These are phyloP conservation scores for Crocuta crocuta DNA, from an alignment of 2,113 vertebrate species.

Conservation along the genomic window DNA sequence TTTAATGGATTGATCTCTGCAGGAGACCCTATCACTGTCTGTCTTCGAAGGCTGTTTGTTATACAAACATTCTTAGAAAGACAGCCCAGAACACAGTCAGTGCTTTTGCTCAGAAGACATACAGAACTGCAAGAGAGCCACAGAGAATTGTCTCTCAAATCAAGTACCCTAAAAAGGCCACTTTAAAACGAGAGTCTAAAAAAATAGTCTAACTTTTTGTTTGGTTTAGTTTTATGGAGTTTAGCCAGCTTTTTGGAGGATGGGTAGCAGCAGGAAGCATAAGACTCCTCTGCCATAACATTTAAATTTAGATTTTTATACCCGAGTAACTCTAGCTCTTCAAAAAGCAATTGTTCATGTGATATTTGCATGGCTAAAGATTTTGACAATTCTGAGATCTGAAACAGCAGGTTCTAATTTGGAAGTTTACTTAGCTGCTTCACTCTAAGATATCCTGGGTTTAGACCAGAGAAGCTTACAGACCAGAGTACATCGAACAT, in stretches of 20 bases:
- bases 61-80: neutral
- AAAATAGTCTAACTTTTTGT: neutral
- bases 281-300: conserved; percentile 9
- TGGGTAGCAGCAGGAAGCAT: neutral
- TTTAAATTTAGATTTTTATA: conserved; percentile 44
- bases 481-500: neutral
- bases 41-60: neutral
- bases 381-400: neutral
- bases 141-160: neutral
- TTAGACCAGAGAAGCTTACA: conserved; percentile 2
- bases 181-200: neutral
- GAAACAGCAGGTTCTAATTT: conserved; percentile 67
- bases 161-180: neutral
- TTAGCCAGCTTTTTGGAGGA: neutral
- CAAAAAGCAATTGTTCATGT: conserved; percentile 1
- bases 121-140: neutral
- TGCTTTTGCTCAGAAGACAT: neutral
- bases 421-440: conserved; percentile 47
- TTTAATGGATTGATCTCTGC: neutral
- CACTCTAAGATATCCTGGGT: neutral
- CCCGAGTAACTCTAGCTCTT: conserved; percentile 36
- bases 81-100: neutral
- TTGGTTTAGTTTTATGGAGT: conserved; percentile 20
- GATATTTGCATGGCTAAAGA: conserved; percentile 33
- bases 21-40: neutral